Evolutionary conservation across 2,888 invertebrate species (phyloP).

Genomic region (Drosophila pullipes): DNA sequence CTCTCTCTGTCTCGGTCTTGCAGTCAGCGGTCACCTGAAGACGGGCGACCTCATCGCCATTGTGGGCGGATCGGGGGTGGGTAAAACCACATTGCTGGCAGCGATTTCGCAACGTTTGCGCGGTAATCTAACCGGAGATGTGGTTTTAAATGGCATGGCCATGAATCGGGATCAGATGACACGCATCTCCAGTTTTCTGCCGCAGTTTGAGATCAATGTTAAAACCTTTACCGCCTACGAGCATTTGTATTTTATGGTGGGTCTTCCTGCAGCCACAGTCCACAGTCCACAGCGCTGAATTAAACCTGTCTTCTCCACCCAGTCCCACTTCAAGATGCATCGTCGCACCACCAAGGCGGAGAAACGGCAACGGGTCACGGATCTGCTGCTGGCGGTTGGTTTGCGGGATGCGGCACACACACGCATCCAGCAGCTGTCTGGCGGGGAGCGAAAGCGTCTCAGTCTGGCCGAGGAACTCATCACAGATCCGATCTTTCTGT

Average conservation of each 20-base stretch:
- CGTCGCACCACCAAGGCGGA: slow-evolving; percentile 85
- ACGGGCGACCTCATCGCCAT: slow-evolving; percentile 91
- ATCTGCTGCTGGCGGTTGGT: slow-evolving; percentile 88
- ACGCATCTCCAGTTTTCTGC: slow-evolving; percentile 93
- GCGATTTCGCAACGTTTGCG: slow-evolving; percentile 90
- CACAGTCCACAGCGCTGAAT: background rate
- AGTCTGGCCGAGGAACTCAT: slow-evolving; percentile 95
- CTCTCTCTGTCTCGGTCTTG: background rate
- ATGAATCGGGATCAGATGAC: slow-evolving; percentile 89
- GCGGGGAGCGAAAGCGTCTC: slow-evolving; percentile 94
- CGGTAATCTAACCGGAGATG: slow-evolving; percentile 89
- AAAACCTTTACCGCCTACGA: slow-evolving; percentile 92
- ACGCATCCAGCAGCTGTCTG: slow-evolving; percentile 91
- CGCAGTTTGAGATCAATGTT: slow-evolving; percentile 93
- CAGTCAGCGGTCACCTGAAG: slow-evolving; percentile 89
- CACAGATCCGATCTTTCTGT: slow-evolving; percentile 94
- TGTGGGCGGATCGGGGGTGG: slow-evolving; percentile 91
- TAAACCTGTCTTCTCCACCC: background rate
- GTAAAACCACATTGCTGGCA: slow-evolving; percentile 91
- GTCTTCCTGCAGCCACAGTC: slow-evolving; percentile 46
- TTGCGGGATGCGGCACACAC: slow-evolving; percentile 90
- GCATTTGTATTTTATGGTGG: slow-evolving; percentile 94
- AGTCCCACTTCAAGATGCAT: slow-evolving; percentile 93
- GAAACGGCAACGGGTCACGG: slow-evolving; percentile 81
- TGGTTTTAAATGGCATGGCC: slow-evolving; percentile 89